phyloP scores from a whole-genome alignment of 2,888 invertebrate species.

The Agrilus mali region DNA sequence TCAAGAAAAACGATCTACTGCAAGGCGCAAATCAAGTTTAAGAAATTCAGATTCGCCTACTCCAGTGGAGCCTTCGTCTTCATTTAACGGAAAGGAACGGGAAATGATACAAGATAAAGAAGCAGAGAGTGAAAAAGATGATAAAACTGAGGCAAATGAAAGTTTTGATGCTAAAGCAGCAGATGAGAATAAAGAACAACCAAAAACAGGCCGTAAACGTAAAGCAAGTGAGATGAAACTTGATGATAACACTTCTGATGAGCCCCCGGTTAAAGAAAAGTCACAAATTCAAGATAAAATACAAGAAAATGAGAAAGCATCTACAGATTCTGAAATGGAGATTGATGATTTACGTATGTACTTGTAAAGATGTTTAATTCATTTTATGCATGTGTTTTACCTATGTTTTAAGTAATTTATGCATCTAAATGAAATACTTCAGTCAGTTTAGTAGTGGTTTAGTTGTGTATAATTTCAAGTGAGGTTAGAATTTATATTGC shows the following conservation, averaged over 20 bases:
- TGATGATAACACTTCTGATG: constrained; percentile 15
- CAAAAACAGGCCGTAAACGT: constrained; percentile 14
- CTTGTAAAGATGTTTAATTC: too few species aligned
- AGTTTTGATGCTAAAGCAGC: neutral
- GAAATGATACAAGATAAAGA: neutral
- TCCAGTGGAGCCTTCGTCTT: neutral
- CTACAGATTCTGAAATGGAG: too few species aligned
- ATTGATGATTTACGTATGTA: too few species aligned
- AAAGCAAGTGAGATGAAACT: constrained; percentile 17
- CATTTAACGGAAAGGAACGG: constrained; percentile 2
- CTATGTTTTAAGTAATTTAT: too few species aligned
- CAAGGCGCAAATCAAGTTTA: neutral
- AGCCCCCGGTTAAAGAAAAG: constrained; percentile 9
- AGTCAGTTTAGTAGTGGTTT: too few species aligned
- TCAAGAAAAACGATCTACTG: too few species aligned
- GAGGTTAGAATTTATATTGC: too few species aligned
- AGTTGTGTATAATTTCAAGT: too few species aligned
- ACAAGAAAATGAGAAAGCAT: constrained; percentile 1
- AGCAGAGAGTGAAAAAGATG: neutral
- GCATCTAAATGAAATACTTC: too few species aligned
- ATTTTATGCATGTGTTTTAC: too few species aligned
- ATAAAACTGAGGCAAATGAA: neutral
- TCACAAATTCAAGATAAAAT: constrained; percentile 7
- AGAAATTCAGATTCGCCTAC: neutral
- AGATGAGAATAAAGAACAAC: constrained; percentile 2